Conservation (phyloP, 2,113 vertebrate genomes). For the Petroica traversi region DNA sequence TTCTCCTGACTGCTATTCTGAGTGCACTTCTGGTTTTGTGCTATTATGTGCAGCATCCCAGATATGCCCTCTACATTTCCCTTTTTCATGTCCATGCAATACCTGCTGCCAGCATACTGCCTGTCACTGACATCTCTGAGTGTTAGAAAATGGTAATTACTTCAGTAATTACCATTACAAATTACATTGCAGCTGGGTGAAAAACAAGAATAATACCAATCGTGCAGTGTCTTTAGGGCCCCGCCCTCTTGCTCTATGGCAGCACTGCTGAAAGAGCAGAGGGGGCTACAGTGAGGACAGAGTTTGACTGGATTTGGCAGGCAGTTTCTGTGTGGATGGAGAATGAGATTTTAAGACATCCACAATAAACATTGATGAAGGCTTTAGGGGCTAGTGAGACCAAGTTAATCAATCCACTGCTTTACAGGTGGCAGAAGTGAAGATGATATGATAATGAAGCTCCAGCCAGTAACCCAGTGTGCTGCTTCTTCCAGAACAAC, state of each 20-base stretch:
- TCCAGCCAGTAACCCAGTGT: background rate
- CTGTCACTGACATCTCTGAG: background rate
- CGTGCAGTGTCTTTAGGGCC: background rate
- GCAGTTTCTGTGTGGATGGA: background rate
- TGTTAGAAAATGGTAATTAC: background rate
- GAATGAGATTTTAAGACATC: background rate
- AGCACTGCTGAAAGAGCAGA: background rate
- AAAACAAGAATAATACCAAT: background rate
- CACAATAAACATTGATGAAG: background rate
- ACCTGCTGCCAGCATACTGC: background rate
- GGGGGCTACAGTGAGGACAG: background rate
- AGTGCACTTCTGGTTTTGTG: background rate
- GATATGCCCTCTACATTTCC: background rate
- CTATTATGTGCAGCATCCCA: background rate
- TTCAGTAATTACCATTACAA: background rate
- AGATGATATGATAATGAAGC: background rate
- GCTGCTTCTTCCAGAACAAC: slow-evolving; percentile 21
- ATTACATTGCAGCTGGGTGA: background rate
- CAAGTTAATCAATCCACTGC: background rate
- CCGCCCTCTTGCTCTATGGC: background rate
- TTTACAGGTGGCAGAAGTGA: slow-evolving; percentile 23
- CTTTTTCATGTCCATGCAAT: background rate
- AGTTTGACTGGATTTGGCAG: background rate
- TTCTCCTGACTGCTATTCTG: background rate
- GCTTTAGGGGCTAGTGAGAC: background rate